Base-by-base conservation (phyloP, 1,140 invertebrate genomes). In the Phymorhynchus buccinoides region DNA sequence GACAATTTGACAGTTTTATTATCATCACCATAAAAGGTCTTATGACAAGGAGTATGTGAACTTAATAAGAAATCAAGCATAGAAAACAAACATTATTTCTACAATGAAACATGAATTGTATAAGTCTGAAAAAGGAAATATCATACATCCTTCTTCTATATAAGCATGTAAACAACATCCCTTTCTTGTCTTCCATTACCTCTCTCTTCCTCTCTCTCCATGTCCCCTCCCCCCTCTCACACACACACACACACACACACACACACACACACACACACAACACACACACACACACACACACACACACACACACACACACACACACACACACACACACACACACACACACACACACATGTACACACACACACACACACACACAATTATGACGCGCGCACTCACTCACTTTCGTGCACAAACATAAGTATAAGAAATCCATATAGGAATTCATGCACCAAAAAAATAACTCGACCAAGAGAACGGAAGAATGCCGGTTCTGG, bases 181-280 rank as follows among this genome's bases (percentile, higher is more conserved):
- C 4, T 9, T 9, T 22, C 6, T 22, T 9, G 18, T 62, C 14
- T 62, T 62, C n/a, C 56, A 9, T 18, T 9, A 9, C 48, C 0
- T 14, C 2, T 52, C 48, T 52, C 48, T 52, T 9, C 22, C 48
- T 52, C 12, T 52, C 48, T 52, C 12, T 52, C 48, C 2, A 18
- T 52, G 12, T 52, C 12, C 22, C 48, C 22, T 0, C 22, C 68
- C 27, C 68, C 27, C 68, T 37, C 35, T 3, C 68, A 0, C n/a
- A 16, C 68, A 16, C 3, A 73, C 35, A 73, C n/a, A 37, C n/a
- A 30, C 35, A 73, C 68, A 73, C n/a, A 32, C n/a, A 73, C 68
- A 73, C 68, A 37, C 68, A 73, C 68, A 37, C 68, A 73, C n/a
- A 37, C 68, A 73, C 68, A 37, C 68, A 73, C 68, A n/a, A 73